Base-by-base conservation (phyloP, 2,113 vertebrate genomes). In the Neogobius melanostomus region DNA sequence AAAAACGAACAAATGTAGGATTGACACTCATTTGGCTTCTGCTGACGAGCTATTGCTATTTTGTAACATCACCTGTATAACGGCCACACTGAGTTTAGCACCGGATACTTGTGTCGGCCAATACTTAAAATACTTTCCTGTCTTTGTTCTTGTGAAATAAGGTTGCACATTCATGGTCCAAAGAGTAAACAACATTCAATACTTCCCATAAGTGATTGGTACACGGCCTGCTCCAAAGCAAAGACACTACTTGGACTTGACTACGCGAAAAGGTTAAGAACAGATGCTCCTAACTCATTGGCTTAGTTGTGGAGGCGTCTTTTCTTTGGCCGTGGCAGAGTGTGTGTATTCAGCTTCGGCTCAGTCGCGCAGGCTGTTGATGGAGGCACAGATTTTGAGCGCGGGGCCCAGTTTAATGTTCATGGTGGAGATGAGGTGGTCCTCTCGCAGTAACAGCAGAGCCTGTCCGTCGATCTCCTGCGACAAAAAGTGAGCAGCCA, bases 381-480 rank as follows among this genome's bases (percentile, higher is more conserved):
- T 99, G 86, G 96, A 98, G 84, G 98, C 98, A 75, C 98, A 99
- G 89, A 99, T 99, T 92, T 99, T 99, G 71, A 98, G 97, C 69
- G 97, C 97, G 1, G 97, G 98, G 66, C 98, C 97, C 82, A 99
- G 90, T 82, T 99, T 99, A 87, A 99, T 96, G 78, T 99, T 99
- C 96, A 99, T 98, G 72, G 98, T 98, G 84, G 95, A 96, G 94
- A 99, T 99, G 46, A 99, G 96, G 69, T 99, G 98, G 67, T 99
- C 98, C 81, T 99, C 97, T 74, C 96, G 95, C 79, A 99, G 93
- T 60, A 99, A 93, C 82, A 99, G 82, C 72, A 99, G 91, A 43
- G 98, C 98, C 90, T 99, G 98, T 14, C 98, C 97, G 28, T 99
- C 98, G 46, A 99, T 99, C 87, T 99, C 97, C 91, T 99, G 97